A percentile compares a stretch with the other conserved stretches of the same genome.
phyloP scores from a whole-genome alignment of 2,113 vertebrate genomes.

The Jacana jacana region DNA sequence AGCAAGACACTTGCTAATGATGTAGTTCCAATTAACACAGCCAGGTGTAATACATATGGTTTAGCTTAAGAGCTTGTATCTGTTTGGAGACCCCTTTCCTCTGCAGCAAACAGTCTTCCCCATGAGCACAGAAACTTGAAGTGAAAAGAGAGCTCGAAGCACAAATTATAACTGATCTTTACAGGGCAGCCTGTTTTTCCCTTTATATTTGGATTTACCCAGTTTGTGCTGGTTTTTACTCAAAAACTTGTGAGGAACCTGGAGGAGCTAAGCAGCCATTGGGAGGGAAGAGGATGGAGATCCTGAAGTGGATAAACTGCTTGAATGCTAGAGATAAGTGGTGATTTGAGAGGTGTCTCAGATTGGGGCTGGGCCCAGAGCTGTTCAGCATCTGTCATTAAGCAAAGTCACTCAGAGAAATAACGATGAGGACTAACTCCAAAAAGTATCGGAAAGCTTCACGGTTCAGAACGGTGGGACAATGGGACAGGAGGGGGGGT shows the following conservation, averaged over 20 bases:
- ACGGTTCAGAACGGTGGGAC: not conserved
- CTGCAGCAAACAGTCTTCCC: not conserved
- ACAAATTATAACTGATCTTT: not conserved
- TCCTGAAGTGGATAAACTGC: not conserved
- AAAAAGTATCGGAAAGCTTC: not conserved
- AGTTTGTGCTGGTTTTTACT: not conserved
- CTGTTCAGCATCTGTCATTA: not conserved
- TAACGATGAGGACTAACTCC: not conserved
- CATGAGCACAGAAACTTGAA: not conserved
- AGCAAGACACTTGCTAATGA: rapidly evolving
- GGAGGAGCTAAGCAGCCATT: not conserved
- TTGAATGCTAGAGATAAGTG: not conserved
- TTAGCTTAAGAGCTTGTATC: not conserved
- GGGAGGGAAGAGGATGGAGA: not conserved
- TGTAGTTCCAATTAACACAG: not conserved
- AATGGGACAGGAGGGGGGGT: not conserved
- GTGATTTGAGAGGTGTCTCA: not conserved
- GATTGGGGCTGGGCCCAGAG: not conserved
- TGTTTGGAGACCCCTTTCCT: not conserved
- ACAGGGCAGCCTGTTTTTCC: not conserved
- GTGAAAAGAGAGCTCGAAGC: not conserved
- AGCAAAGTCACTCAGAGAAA: not conserved
- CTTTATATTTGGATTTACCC: not conserved
- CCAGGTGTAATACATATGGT: not conserved
- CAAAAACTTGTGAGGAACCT: not conserved